Conservation (phyloP, 2,797 vertebrate genomes). For the Gambelia wislizenii region DNA sequence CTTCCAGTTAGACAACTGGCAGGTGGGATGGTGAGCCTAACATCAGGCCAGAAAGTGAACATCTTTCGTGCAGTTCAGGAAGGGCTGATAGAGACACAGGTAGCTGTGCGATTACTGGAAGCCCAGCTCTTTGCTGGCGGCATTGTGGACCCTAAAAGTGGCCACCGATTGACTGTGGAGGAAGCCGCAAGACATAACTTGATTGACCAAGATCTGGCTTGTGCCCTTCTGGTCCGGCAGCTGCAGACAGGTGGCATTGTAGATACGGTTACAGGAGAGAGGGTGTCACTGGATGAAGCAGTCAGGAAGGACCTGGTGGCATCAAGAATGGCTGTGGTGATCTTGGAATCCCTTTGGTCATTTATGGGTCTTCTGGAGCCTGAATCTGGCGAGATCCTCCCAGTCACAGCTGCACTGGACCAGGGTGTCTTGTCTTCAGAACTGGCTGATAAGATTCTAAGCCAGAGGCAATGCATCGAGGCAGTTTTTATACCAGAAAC, state of each 20-base stretch:
- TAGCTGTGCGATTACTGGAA: conserved; percentile 87
- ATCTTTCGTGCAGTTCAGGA: conserved; percentile 91
- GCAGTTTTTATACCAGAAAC: conserved; percentile 87
- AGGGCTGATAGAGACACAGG: conserved; percentile 90
- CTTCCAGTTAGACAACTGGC: conserved; percentile 90
- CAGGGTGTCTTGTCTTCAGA: conserved; percentile 88
- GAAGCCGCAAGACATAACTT: conserved; percentile 86
- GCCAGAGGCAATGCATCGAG: conserved; percentile 81
- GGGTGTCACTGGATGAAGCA: conserved; percentile 88
- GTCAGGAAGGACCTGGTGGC: conserved; percentile 85
- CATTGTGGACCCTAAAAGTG: conserved; percentile 90
- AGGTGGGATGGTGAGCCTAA: conserved; percentile 88
- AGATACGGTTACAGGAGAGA: conserved; percentile 83
- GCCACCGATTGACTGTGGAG: conserved; percentile 86
- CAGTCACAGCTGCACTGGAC: conserved; percentile 86
- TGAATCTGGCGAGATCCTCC: conserved; percentile 89
- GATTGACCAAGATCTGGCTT: conserved; percentile 91
- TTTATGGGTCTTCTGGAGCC: conserved; percentile 92
- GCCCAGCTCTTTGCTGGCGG: conserved; percentile 95
- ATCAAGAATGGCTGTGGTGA: conserved; percentile 83
- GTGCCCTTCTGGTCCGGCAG: conserved; percentile 87
- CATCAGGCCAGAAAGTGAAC: conserved; percentile 88
- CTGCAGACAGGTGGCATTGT: conserved; percentile 89
- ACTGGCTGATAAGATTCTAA: conserved; percentile 82
- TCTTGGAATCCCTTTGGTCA: conserved; percentile 88